Conservation (phyloP, 2,113 vertebrate species). For the Cnemophilus loriae region DNA sequence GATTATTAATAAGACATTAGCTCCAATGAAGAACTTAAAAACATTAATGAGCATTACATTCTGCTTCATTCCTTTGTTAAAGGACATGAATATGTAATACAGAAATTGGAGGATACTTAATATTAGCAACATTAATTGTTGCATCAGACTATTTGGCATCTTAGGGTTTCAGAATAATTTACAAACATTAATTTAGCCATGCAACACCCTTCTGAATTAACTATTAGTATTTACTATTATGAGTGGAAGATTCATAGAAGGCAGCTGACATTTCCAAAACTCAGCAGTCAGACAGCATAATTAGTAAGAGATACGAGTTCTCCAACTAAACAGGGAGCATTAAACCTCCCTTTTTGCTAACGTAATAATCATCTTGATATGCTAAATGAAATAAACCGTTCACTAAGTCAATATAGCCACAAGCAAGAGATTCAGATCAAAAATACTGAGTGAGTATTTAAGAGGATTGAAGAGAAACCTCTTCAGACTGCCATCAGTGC, state of each 20-base stretch:
- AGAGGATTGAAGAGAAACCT: neutral
- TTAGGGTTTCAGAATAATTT: neutral
- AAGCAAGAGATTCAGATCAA: neutral
- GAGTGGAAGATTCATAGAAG: neutral
- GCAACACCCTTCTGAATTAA: neutral
- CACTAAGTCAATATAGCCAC: neutral
- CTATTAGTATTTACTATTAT: neutral
- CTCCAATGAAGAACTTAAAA: neutral
- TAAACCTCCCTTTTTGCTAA: neutral
- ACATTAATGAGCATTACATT: neutral
- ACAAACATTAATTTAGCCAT: neutral
- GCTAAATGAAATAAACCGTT: neutral
- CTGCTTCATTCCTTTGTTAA: neutral
- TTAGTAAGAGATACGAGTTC: neutral
- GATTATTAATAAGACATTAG: slow-evolving; percentile 18
- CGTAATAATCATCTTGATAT: neutral
- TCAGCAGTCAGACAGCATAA: neutral
- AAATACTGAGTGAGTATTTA: neutral
- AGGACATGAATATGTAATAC: neutral
- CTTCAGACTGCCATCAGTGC: neutral
- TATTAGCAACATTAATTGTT: neutral
- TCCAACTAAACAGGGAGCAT: neutral
- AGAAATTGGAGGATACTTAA: neutral
- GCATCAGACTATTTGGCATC: neutral
- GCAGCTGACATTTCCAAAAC: neutral